phyloP scores from a whole-genome alignment of 2,888 invertebrate genomes.

The Drosophila planitibia region DNA sequence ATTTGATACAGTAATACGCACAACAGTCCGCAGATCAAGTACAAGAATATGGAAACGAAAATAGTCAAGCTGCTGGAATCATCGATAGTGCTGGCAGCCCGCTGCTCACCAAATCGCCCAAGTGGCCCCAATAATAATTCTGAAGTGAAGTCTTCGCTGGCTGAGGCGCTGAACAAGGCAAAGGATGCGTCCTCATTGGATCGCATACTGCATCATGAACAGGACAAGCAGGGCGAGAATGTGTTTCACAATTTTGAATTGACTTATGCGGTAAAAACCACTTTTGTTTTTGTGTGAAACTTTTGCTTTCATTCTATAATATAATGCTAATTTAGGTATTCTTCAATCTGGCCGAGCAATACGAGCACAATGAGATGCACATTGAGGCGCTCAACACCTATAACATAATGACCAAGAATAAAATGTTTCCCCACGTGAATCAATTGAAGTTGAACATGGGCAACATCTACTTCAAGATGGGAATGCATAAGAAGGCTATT shows the following conservation, averaged over 20 bases:
- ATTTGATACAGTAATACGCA: background rate
- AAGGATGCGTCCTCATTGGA: conserved; percentile 98
- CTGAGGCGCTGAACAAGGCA: conserved; percentile 92
- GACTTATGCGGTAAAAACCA: conserved; percentile 92
- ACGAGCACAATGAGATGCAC: conserved; percentile 96
- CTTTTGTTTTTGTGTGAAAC: background rate
- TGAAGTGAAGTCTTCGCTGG: conserved; percentile 74
- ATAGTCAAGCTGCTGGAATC: conserved; percentile 96
- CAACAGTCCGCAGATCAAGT: conserved; percentile 92
- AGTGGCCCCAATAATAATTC: conserved; percentile 31
- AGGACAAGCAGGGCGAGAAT: conserved; percentile 95
- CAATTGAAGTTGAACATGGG: conserved; percentile 99
- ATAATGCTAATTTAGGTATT: conserved; percentile 89
- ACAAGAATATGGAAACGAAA: conserved; percentile 94
- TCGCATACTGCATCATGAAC: conserved; percentile 93
- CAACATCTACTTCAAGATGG: conserved; percentile 98
- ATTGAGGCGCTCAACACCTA: conserved; percentile 98
- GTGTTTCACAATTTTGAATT: conserved; percentile 97
- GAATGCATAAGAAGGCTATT: conserved; percentile 96
- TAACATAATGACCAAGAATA: conserved; percentile 96
- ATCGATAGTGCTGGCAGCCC: conserved; percentile 88
- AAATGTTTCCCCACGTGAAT: conserved; percentile 96
- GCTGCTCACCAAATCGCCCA: conserved; percentile 24
- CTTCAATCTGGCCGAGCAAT: conserved; percentile 98
- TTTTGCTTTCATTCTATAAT: background rate